Evolutionary conservation across 1,140 invertebrate genomes (phyloP), one percentile per base, ranked within the genome.

Genomic region (Anagrus nilaparvatae): DNA sequence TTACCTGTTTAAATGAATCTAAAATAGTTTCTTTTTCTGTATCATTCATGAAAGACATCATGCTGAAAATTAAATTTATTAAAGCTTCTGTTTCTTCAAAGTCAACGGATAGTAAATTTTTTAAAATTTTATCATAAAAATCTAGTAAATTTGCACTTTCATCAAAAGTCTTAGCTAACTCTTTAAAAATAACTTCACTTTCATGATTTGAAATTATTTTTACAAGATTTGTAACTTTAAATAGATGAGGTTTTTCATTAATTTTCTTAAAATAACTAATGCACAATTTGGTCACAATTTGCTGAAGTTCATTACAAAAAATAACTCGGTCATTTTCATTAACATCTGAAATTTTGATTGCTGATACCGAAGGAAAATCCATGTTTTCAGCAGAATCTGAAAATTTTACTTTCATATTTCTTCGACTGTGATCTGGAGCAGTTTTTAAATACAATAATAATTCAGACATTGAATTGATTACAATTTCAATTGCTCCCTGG

Each of bases 61-160:
- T 54, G 40, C 65, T 65, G 52, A 81, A 79, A 42, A 75, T 67
- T 13, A 82, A 65, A 50, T 75, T 68, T 6, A 81, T 56, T 4
- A 76, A 48, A 39, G 56, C 49, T 29, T 73, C 69, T 6, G 56
- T 61, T 30, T 63, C 52, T 12, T 70, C 59, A 8, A 59, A 53
- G 20, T 59, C 58, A 27, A 58, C 53, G 4, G 53, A 52, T 19
- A 79, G 53, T 60, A 75, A 71, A 0, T 52, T 51, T 12, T 59
- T 63, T 31, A 78, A 60, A 32, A 60, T 63, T 32, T 70, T 53
- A 13, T 71, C 52, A 41, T 73, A 73, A 34, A 78, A 67, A 8
- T 58, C 51, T 2, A 62, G 48, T 4, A 76, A 58, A 44, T 61
- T 58, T 4, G 34, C 53, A 21, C 60, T 43, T 18, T 49, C 40